These are phyloP conservation scores for Anodontia alba DNA, from an alignment of 2,888 invertebrate genomes.

Conservation along the genomic window DNA sequence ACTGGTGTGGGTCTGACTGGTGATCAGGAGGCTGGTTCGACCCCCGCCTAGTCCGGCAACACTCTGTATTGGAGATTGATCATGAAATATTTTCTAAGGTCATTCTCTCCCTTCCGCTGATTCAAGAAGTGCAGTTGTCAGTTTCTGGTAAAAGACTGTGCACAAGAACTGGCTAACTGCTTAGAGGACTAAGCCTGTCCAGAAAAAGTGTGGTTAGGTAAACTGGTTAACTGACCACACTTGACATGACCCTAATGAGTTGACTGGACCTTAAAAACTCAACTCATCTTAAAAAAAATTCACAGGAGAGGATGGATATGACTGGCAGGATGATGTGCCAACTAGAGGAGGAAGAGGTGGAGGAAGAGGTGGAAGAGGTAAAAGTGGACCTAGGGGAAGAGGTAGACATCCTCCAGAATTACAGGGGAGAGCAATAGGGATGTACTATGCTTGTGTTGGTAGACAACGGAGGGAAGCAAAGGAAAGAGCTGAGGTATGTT, in stretches of 20 bases:
- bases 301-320: not conserved
- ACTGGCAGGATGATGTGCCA: not conserved
- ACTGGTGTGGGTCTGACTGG: not conserved
- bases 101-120: too few species aligned
- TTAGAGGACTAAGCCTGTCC: too few species aligned
- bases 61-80: too few species aligned
- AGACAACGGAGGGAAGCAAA: slow-evolving; percentile 58
- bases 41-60: too few species aligned
- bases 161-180: too few species aligned
- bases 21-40: too few species aligned
- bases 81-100: too few species aligned
- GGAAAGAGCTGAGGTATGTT: slow-evolving; percentile 60
- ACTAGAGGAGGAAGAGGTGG: not conserved
- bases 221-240: not conserved
- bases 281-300: too few species aligned
- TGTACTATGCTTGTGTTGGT: slow-evolving; percentile 78
- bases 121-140: too few species aligned
- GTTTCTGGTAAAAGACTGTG: too few species aligned
- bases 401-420: slow-evolving; percentile 51
- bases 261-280: too few species aligned
- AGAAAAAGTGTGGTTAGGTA: not conserved
- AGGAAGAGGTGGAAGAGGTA: not conserved
- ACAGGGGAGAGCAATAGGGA: slow-evolving; percentile 80
- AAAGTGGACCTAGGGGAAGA: slow-evolving; percentile 21
- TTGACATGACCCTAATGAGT: too few species aligned